phyloP scores from a whole-genome alignment of 2,113 vertebrate genomes.

The Eudorcas thomsonii region DNA sequence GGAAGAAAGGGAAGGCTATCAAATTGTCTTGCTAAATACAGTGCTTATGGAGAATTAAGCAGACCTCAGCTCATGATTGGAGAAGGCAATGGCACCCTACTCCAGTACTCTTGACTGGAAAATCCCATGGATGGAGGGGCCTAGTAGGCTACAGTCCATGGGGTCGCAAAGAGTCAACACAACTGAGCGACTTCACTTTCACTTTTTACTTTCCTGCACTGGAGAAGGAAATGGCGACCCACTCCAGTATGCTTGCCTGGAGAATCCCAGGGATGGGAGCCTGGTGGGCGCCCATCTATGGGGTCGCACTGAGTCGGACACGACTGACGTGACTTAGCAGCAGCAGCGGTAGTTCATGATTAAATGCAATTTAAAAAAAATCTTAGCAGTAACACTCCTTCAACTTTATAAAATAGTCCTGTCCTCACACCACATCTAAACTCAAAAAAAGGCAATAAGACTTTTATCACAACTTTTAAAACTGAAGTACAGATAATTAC shows the following conservation, averaged over 20 bases:
- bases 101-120: too few relatives aligned
- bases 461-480: background rate
- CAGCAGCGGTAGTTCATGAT: background rate
- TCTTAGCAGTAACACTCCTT: background rate
- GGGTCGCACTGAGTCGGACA: too few relatives aligned
- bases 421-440: background rate
- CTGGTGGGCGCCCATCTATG: too few relatives aligned
- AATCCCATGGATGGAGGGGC: too few relatives aligned
- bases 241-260: too few relatives aligned
- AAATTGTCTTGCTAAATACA: background rate
- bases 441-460: background rate
- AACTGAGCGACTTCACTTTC: too few relatives aligned
- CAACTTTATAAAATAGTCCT: background rate
- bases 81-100: too few relatives aligned
- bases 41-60: background rate
- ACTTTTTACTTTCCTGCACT: too few relatives aligned
- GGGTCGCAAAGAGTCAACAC: fast-evolving
- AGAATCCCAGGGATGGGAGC: too few relatives aligned
- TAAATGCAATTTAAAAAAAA: background rate
- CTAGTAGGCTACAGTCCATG: too few relatives aligned
- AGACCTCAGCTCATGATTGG: background rate
- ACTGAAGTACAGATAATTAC: background rate
- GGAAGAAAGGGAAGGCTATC: background rate
- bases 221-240: too few relatives aligned
- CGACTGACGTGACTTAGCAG: too few relatives aligned